Evolutionary conservation across 2,797 vertebrate genomes (phyloP).

Genomic region (Chiroxiphia lanceolata): DNA sequence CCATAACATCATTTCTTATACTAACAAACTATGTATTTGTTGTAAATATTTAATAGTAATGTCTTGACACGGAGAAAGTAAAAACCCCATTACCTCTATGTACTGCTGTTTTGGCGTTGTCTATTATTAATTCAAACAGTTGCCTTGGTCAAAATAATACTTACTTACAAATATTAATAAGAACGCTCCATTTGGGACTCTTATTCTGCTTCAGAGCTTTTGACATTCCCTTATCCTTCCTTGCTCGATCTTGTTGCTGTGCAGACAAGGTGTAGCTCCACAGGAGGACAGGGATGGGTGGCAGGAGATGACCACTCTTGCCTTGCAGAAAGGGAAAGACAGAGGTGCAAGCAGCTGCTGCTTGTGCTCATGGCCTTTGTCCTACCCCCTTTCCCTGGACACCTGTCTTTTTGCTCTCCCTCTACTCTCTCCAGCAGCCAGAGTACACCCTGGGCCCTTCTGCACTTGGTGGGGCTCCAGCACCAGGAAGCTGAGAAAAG

Average conservation of each 20-base stretch:
- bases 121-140: neutral
- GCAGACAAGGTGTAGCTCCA: neutral
- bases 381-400: neutral
- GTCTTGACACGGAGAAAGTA: neutral
- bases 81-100: neutral
- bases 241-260: fast-evolving
- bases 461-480: neutral
- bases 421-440: neutral
- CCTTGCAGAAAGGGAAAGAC: neutral
- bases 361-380: neutral
- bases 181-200: neutral
- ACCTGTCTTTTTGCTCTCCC: neutral
- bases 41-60: neutral
- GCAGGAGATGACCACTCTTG: neutral
- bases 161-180: neutral
- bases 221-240: neutral
- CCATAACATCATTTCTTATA: neutral
- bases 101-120: neutral
- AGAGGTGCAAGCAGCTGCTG: neutral
- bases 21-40: neutral
- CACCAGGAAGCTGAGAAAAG: neutral
- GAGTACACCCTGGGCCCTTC: neutral
- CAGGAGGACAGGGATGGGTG: neutral
- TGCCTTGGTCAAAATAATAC: neutral
- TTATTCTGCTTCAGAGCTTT: neutral